Conservation (phyloP, 1,140 invertebrate species). For the Drosophila mojavensis region DNA sequence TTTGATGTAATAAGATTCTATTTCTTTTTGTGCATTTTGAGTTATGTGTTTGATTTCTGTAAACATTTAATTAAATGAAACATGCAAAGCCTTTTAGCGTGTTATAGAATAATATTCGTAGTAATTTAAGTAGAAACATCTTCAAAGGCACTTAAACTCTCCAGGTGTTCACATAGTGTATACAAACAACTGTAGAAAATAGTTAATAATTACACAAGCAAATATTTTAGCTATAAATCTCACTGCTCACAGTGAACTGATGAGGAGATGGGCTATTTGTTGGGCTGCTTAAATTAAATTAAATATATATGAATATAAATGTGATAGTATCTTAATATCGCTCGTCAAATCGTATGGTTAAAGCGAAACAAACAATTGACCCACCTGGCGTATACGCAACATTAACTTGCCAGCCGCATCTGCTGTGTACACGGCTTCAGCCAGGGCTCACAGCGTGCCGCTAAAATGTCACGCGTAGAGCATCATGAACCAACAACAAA, state of each 20-base stretch:
- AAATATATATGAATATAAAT: too few species aligned
- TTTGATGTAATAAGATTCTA: conserved; percentile 54
- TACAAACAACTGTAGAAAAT: not conserved
- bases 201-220: not conserved
- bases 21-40: conserved; percentile 26
- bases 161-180: conserved; percentile 6
- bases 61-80: conserved; percentile 21
- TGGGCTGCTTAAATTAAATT: too few species aligned
- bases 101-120: conserved; percentile 1
- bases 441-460: not conserved
- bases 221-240: not conserved
- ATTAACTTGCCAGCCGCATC: conserved; percentile 33
- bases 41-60: not conserved
- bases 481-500: too few species aligned
- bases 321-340: too few species aligned
- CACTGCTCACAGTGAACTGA: not conserved
- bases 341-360: conserved; percentile 14
- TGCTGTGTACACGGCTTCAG: conserved; percentile 38
- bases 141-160: conserved; percentile 4
- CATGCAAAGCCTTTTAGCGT: conserved; percentile 38
- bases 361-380: conserved; percentile 49
- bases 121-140: not conserved
- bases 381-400: conserved; percentile 53
- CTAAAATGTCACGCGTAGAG: conserved; percentile 20
- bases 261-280: too few species aligned